phyloP scores from a whole-genome alignment of 2,888 invertebrate species.

The Heliconius ismenius region DNA sequence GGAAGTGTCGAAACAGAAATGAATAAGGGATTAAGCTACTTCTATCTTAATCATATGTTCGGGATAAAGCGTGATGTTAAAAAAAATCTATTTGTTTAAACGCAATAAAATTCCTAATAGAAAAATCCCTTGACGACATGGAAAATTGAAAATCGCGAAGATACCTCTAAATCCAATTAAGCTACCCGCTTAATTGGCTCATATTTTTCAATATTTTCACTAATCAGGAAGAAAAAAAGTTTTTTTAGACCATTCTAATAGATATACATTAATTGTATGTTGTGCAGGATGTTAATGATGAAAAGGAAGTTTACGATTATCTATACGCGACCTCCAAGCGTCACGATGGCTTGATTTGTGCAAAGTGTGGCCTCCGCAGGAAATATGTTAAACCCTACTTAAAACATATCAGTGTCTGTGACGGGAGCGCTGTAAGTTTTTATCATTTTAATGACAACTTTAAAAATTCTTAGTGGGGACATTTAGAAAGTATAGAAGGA shows the following conservation, averaged over 20 bases:
- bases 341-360: conserved; percentile 50
- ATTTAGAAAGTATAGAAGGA: background rate
- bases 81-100: no score
- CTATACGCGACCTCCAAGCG: conserved; percentile 49
- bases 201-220: no score
- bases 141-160: no score
- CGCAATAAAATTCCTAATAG: no score
- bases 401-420: conserved; percentile 42
- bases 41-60: no score
- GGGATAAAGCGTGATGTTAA: no score
- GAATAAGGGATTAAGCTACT: no score
- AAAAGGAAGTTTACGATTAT: conserved; percentile 17
- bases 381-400: conserved; percentile 49
- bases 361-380: conserved; percentile 49
- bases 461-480: background rate
- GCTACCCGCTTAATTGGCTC: no score
- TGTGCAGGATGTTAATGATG: conserved; percentile 55
- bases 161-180: no score
- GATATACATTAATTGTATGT: conserved; percentile 3
- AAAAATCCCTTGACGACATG: no score
- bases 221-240: no score
- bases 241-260: background rate
- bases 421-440: conserved; percentile 38
- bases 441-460: background rate
- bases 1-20: no score